Conservation (phyloP, 2,888 invertebrate species). For the Ophion obscuratus region DNA sequence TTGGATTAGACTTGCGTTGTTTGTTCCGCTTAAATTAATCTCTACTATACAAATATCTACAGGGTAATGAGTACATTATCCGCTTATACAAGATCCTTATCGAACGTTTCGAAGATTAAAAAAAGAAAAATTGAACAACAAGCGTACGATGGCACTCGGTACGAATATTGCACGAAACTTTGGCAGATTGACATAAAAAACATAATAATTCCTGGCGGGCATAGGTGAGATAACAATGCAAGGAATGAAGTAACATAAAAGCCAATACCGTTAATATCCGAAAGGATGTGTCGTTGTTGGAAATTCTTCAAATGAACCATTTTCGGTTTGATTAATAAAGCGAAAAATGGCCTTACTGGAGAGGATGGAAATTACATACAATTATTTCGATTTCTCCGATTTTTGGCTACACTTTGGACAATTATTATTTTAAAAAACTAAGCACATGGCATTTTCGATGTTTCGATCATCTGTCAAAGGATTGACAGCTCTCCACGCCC, state of each 20-base stretch:
- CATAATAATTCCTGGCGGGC: slow-evolving; percentile 12
- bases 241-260: slow-evolving; percentile 31
- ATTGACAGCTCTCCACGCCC: neutral
- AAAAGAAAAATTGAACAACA: slow-evolving; percentile 17
- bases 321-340: neutral
- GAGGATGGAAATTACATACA: too few species aligned
- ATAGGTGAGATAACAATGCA: neutral
- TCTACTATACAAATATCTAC: slow-evolving; percentile 84
- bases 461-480: neutral
- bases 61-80: slow-evolving; percentile 81
- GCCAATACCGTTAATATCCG: slow-evolving; percentile 18
- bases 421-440: too few species aligned
- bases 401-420: too few species aligned
- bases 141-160: slow-evolving; percentile 11
- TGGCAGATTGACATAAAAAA: slow-evolving; percentile 27
- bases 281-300: neutral
- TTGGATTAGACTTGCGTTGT: slow-evolving; percentile 77
- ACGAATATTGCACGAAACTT: slow-evolving; percentile 58
- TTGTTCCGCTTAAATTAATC: slow-evolving; percentile 72
- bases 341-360: neutral
- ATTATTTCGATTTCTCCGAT: too few species aligned
- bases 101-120: slow-evolving; percentile 54
- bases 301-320: neutral
- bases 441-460: neutral
- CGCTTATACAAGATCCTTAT: slow-evolving; percentile 67